These are phyloP conservation scores for silkworm (Bombyx mori) DNA, from an alignment of 1,140 invertebrate species.

Conservation along the genomic window DNA sequence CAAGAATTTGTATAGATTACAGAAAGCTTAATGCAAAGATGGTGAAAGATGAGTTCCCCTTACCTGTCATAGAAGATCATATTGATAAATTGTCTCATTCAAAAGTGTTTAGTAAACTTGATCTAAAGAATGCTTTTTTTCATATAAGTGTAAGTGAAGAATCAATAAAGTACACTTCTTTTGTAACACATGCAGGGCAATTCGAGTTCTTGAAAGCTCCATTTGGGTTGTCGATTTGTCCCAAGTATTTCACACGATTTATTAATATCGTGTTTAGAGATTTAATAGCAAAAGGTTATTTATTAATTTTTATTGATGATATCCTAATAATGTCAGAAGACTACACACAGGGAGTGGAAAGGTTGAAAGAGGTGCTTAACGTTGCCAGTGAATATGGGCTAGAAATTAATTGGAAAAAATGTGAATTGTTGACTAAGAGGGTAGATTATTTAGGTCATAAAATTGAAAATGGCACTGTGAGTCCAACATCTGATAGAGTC, in stretches of 20 bases:
- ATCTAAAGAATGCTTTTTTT: conserved; percentile 56
- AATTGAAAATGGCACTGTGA: conserved; percentile 8
- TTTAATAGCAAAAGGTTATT: conserved; percentile 12
- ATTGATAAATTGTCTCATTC: conserved; percentile 33
- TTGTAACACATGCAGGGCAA: conserved; percentile 42
- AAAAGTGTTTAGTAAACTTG: conserved; percentile 27
- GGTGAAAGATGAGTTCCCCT: conserved; percentile 35
- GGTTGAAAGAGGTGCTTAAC: conserved; percentile 21
- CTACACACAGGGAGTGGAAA: conserved; percentile 15
- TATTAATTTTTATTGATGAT: conserved; percentile 37
- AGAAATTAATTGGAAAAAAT: conserved; percentile 39
- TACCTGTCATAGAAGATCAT: conserved; percentile 11
- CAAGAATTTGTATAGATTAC: conserved; percentile 33
- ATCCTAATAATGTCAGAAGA: conserved; percentile 25
- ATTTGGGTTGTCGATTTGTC: conserved; percentile 27
- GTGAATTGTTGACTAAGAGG: background rate
- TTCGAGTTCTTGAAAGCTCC: conserved; percentile 30
- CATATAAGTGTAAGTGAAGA: conserved; percentile 57
- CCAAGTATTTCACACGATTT: conserved; percentile 14
- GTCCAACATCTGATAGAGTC: conserved; percentile 28
- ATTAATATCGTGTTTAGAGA: conserved; percentile 15
- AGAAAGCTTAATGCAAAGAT: conserved; percentile 3
- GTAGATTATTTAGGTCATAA: conserved; percentile 1
- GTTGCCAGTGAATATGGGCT: conserved; percentile 33
- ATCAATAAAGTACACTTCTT: conserved; percentile 54